Evolutionary conservation across 2,113 vertebrate species (phyloP).

Genomic region (Mirza zaza): DNA sequence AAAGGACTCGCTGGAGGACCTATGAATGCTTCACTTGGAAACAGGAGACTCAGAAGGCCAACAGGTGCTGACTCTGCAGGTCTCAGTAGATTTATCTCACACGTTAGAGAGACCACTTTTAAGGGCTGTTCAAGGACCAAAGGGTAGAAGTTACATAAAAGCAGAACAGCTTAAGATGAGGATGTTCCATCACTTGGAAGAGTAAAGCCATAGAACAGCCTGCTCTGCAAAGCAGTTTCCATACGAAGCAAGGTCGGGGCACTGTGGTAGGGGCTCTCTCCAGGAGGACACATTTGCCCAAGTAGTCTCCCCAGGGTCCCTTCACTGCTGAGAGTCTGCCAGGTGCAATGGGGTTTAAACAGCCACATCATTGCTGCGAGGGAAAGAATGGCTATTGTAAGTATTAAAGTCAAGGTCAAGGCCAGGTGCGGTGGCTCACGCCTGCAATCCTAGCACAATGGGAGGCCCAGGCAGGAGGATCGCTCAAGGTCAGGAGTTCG

Average conservation of each 20-base stretch:
- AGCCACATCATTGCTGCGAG: background rate
- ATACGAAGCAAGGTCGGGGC: background rate
- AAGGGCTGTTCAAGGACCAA: background rate
- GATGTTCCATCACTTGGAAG: background rate
- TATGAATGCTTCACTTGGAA: background rate
- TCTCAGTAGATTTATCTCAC: background rate
- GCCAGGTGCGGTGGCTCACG: too few relatives aligned
- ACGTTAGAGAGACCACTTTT: background rate
- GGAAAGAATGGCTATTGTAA: rapidly evolving
- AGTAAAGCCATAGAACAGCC: rapidly evolving
- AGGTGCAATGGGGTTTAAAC: background rate
- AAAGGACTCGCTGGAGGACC: background rate
- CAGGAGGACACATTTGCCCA: background rate
- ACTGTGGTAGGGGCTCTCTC: background rate
- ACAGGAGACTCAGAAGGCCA: background rate
- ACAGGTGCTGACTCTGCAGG: background rate
- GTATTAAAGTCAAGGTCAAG: background rate
- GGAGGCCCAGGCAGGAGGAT: too few relatives aligned
- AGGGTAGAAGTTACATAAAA: background rate
- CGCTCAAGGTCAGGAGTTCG: too few relatives aligned
- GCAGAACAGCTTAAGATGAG: background rate
- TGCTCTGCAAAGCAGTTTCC: background rate
- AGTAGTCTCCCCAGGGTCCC: background rate
- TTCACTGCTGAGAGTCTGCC: background rate
- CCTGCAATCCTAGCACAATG: too few relatives aligned